Base-by-base conservation (phyloP, 2,113 vertebrate genomes). In the Mystacornis crossleyi region DNA sequence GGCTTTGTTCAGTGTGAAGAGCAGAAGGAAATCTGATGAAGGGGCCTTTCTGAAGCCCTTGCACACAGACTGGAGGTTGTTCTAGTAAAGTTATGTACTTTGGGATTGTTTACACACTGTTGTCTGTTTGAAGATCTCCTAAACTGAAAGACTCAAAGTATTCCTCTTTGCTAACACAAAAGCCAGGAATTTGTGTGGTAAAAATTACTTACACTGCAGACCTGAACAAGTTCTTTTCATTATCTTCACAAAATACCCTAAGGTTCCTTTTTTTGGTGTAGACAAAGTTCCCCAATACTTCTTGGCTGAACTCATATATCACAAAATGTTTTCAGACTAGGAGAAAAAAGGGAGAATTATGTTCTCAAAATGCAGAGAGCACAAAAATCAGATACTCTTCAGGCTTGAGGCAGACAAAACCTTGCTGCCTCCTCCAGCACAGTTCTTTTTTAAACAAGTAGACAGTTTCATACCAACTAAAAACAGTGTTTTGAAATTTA, bases 1-100 rank as follows among this genome's bases (percentile, higher is more conserved):
- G 92, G 94, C 98, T 98, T 98, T 99, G 98, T 98, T 98, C 93
- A 3, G 88, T 81, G 92, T 94, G 93, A 97, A 96, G 97, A 98
- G 97, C 94, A 97, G 95, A 97, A 95, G 96, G 94, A 98, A 98
- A 96, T 98, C 98, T 97, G 95, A 95, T 97, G 95, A 97, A 97
- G 97, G 96, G 90, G 89, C 82, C 94, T 96, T 97, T 98, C 98
- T 98, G 96, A 97, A 97, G 98, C 92, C 96, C 86, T 84, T 91
- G 67, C 91, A 97, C 89, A 92, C 91, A 97, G 96, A 91, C 96
- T 96, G 93, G 93, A 97, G 97, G 95, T 97, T 98, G 96, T 96
- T 96, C 95, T 95, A 36, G 91, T 95, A 81, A 97, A 98, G 95
- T 97, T 97, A 75, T 36, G 81, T 97, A 94, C 95, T 98, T 91